Evolutionary conservation across 2,797 vertebrate species (phyloP), one percentile per base, ranked within the genome.

Genomic region (Carcharodon carcharias): DNA sequence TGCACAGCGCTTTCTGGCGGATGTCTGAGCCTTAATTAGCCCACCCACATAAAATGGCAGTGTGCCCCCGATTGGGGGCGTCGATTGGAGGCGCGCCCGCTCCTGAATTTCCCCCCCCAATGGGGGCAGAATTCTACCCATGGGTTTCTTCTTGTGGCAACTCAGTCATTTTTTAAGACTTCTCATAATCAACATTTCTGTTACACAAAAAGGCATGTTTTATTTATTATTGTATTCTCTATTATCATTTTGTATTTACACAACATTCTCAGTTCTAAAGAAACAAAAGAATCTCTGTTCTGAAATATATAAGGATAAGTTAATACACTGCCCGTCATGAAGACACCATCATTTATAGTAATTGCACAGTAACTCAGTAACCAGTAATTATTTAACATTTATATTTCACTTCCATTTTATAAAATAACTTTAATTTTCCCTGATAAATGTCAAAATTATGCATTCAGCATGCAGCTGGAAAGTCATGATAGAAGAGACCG

Each of bases 381-480:
- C 63, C 40, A 28, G 63, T 31, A 95, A 95, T 69, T 54, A 95
- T 95, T 95, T 95, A 95, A 95, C 45, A 95, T 95, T 54, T 71
- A 71, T 71, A 50, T 26, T 71, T 71, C n/a, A 35, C n/a, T 69
- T 95, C 67, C 45, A 71, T 71, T 71, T 28, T 45, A 54, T 50
- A 67, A 45, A 67, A 40, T 12, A 35, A 69, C 61, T 95, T 95
- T 50, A 67, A 71, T 95, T 95, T 61, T 31, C 56, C 21, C 9
- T 91, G 88, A 71, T 50, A 95, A 71, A 45, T 71, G n/a, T 67
- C 45, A 45, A 35, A 45, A 69, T 45, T 95, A 45, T 61, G 56
- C 11, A 28, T 71, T 12, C 65, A 69, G 71, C 67, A 69, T 67
- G 56, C 21, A 69, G 45, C 93, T 95, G 63, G n/a, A 45, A 95